Evolutionary conservation across 2,113 vertebrate species (phyloP), one percentile per base, ranked within the genome.

Genomic region (Orientallactaga bullata): DNA sequence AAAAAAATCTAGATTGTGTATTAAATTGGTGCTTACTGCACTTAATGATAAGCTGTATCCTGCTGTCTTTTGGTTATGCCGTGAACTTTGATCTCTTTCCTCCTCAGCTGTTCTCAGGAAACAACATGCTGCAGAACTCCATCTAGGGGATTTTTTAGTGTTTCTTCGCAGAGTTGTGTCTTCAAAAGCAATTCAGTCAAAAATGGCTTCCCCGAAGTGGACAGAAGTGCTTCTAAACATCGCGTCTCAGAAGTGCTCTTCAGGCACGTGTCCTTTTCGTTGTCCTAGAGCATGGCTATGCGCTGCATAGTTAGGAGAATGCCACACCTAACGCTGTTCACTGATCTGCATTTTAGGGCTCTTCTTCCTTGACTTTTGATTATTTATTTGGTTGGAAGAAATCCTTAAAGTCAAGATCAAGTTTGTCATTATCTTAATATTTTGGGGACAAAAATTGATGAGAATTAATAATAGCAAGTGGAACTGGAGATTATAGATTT

Each of bases 131-230:
- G 99, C 99, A 0, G 99, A 99, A 97, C 95, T 99, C 5, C 99
- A 99, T 92, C 98, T 99, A 4, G 99, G 99, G 39, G 99, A 99
- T 97, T 99, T 99, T 88, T 98, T 99, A 35, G 99, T 99, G 95
- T 99, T 99, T 95, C 98, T 99, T 32, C 97, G 99, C 77, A 98
- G 99, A 95, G 99, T 99, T 32, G 99, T 99, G 28, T 99, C 99
- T 88, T 99, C 99, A 91, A 99, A 99, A 97, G 99, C 99, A 94
- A 99, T 99, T 96, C 99, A 99, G 93, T 99, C 99, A 93, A 99
- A 99, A 98, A 99, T 99, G 99, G 99, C 99, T 37, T 99, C 99
- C 37, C 99, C 99, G 0, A 99, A 99, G 96, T 99, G 99, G 99
- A 99, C 99, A 0, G 99, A 99, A 89, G 99, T 99, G 47, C 98